Evolutionary conservation across 2,113 vertebrate genomes (phyloP).

Genomic region (Centropus unirufus): DNA sequence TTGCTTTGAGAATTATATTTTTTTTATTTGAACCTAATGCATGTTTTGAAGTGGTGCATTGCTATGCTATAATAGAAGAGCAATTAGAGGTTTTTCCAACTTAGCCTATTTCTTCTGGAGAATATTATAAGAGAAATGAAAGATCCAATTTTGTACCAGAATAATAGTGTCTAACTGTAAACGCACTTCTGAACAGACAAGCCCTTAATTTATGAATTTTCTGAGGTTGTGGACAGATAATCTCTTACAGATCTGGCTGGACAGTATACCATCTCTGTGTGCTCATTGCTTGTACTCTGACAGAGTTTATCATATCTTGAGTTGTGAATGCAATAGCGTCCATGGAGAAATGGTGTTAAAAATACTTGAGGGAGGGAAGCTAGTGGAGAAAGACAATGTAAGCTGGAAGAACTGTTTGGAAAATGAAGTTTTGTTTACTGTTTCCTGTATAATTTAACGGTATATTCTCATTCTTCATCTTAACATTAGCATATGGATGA

Average conservation of each 20-base stretch:
- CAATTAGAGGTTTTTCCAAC: neutral
- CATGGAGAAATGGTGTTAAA: neutral
- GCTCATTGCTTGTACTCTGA: neutral
- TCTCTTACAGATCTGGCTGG: neutral
- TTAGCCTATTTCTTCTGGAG: neutral
- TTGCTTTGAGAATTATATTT: neutral
- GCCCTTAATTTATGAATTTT: neutral
- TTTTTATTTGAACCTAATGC: neutral
- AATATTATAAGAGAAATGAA: neutral
- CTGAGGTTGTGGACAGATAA: neutral
- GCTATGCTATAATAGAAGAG: neutral
- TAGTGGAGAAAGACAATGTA: neutral
- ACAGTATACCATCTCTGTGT: neutral
- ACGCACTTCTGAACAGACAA: neutral
- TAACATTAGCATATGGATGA: neutral
- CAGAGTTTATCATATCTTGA: neutral
- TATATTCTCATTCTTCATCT: neutral
- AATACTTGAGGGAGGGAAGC: neutral
- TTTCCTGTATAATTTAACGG: neutral
- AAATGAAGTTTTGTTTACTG: constrained; percentile 15
- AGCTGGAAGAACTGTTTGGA: neutral
- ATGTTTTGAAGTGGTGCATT: neutral
- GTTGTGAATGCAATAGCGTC: neutral
- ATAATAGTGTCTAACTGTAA: neutral
- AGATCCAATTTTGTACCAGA: neutral